phyloP scores from a whole-genome alignment of 2,888 invertebrate species.

The Pyrrhosoma nymphula region DNA sequence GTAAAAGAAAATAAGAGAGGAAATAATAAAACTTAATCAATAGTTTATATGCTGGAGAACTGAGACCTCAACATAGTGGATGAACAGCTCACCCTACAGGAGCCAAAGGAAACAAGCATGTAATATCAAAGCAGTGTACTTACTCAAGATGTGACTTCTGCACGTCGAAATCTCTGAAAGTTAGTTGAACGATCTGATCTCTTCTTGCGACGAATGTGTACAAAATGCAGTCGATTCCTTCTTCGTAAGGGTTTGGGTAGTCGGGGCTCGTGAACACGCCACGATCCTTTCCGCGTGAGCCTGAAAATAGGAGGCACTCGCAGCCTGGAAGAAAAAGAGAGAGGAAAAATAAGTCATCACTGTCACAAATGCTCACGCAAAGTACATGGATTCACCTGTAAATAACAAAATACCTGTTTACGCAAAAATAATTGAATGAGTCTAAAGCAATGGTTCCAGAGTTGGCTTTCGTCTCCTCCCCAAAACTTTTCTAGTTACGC shows the following conservation, averaged over 20 bases:
- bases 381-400: too few species aligned
- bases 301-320: conserved; percentile 89
- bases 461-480: too few species aligned
- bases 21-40: too few species aligned
- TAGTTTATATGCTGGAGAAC: too few species aligned
- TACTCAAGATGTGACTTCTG: conserved; percentile 84
- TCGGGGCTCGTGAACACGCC: conserved; percentile 92
- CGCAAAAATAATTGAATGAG: too few species aligned
- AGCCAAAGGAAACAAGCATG: too few species aligned
- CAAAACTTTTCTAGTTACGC: too few species aligned
- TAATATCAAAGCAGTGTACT: conserved; percentile 77
- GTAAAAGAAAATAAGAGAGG: too few species aligned
- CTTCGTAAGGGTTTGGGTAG: conserved; percentile 88
- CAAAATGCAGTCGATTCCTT: conserved; percentile 88
- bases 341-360: not conserved
- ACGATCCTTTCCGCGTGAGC: conserved; percentile 87
- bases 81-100: too few species aligned
- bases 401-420: too few species aligned
- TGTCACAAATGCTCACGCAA: not conserved
- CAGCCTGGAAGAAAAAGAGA: conserved; percentile 84
- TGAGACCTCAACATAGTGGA: too few species aligned
- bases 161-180: conserved; percentile 89
- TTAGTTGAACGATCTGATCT: conserved; percentile 90
- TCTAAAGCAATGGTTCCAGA: too few species aligned
- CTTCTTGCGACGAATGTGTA: conserved; percentile 90